Base-by-base conservation (phyloP, 2,888 invertebrate species). In the Andrena flavipes region DNA sequence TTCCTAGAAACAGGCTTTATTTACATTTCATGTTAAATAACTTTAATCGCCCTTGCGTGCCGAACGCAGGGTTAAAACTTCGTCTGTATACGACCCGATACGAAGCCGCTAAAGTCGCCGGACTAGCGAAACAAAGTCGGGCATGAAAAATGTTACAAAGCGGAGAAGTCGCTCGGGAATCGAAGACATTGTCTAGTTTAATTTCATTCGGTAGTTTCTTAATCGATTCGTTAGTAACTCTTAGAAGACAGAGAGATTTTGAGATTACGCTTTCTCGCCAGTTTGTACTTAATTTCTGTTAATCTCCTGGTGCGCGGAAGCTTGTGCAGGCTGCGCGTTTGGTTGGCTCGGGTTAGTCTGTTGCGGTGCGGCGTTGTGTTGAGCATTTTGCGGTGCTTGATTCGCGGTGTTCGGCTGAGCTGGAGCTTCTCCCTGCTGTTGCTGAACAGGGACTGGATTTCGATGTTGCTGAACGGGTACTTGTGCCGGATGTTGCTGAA, bases 401-500 rank as follows among this genome's bases (percentile, higher is more conserved):
- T 89, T 80, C 71, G 59, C 4, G 0, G 8, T 0, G 10, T 51
- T 64, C 23, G 73, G 42, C 16, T 42, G 42, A 16, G 76, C 20
- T 42, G 71, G 62, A 33, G n/a, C 30, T 30, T 60, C 30, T 33
- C 49, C 48, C 4, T 48, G 63, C 2, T 48, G 63, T 68, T 76
- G 76, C n/a, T 68, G 76, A 16, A 60, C 72, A 16, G 85, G 77
- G 63, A 64, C 60, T 35, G 80, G 82, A 6, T 76, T 73, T 6
- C 85, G 81, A 20, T 0, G 0, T 0, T 71, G 84, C 7, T 76
- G 76, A 56, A 69, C 23, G 4, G 83, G 82, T 10, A 69, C 73
- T 67, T 85, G 88, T 49, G 83, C 84, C 48, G 87, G 81, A 16
- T 88, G 86, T 54, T 83, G 89, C 54, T 90, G 91, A 63, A 90